Evolutionary conservation across 2,888 invertebrate genomes (phyloP).

Genomic region (Athalia rosae): DNA sequence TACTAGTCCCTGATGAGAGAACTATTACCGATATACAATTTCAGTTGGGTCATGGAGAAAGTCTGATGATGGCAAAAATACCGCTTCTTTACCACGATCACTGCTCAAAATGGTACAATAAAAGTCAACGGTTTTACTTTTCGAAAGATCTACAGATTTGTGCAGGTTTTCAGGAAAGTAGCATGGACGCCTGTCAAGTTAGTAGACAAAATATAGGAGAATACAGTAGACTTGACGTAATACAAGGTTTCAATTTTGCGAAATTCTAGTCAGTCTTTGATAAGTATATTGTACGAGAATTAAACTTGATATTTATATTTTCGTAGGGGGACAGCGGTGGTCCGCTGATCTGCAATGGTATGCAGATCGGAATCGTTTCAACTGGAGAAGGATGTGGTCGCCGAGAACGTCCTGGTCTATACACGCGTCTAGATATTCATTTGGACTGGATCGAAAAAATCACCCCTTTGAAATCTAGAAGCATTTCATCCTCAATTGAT

Average conservation of each 20-base stretch:
- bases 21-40: neutral
- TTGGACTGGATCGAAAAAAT: neutral
- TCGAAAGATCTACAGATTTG: neutral
- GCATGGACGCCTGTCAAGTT: slow-evolving; percentile 10
- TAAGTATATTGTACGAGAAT: neutral
- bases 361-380: slow-evolving; percentile 10
- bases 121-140: neutral
- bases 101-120: slow-evolving; percentile 7
- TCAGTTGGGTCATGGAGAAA: neutral
- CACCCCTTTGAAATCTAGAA: neutral
- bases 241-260: neutral
- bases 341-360: slow-evolving; percentile 7
- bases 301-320: neutral
- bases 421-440: neutral
- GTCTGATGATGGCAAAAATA: slow-evolving; percentile 7
- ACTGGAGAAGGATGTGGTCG: slow-evolving; percentile 30
- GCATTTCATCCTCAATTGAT: neutral
- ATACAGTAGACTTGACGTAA: neutral
- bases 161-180: slow-evolving; percentile 1
- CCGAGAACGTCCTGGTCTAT: slow-evolving; percentile 5
- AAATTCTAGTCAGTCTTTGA: neutral
- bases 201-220: neutral
- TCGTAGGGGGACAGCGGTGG: slow-evolving; percentile 9
- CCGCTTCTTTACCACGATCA: neutral
- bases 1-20: no score